phyloP scores from a whole-genome alignment of 2,113 vertebrate genomes.

The Saimiri boliviensis region DNA sequence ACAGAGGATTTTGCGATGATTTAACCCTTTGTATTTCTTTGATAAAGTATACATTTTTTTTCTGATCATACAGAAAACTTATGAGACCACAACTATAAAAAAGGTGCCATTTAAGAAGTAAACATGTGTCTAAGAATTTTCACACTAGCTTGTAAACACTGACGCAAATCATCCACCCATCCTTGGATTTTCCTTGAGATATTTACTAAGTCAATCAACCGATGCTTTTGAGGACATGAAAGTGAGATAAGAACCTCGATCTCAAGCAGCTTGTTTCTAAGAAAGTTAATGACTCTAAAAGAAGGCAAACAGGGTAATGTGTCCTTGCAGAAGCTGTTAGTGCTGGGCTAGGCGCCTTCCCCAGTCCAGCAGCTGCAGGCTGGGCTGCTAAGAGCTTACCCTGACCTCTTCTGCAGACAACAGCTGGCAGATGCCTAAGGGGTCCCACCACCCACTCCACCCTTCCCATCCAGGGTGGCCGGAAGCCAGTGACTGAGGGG shows the following conservation, averaged over 20 bases:
- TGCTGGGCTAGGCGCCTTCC: background rate
- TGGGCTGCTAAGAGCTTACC: background rate
- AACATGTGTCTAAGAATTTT: background rate
- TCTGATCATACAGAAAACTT: background rate
- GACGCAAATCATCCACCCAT: fast-evolving
- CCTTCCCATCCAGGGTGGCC: background rate
- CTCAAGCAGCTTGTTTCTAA: background rate
- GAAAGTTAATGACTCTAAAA: background rate
- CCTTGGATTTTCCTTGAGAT: background rate
- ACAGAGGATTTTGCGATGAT: background rate
- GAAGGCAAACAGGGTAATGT: too few relatives aligned
- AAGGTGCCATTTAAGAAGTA: background rate
- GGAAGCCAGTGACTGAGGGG: background rate
- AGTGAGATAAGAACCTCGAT: background rate
- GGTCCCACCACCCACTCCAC: too few relatives aligned
- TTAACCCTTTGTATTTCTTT: background rate
- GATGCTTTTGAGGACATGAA: background rate
- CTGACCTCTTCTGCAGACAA: background rate
- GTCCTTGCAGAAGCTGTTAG: fast-evolving
- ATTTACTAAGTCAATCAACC: background rate
- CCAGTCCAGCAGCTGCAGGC: background rate
- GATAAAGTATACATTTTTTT: background rate
- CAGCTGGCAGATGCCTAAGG: background rate
- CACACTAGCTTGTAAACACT: background rate
- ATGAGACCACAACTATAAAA: background rate